Conservation (phyloP, 1,140 invertebrate species). For the Calephelis virginiensis region DNA sequence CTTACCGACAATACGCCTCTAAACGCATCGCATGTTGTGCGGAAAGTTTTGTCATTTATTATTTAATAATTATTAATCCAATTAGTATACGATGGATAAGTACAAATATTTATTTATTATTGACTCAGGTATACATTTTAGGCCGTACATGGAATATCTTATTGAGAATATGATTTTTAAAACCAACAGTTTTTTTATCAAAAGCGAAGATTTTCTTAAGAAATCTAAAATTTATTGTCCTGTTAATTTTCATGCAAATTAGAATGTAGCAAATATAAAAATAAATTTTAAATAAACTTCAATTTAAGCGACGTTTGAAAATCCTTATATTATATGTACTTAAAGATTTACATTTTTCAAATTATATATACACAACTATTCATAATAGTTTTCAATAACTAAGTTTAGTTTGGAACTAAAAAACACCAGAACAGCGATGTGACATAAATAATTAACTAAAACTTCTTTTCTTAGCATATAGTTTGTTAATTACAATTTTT, state of each 20-base stretch:
- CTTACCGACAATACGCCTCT: too few relatives aligned
- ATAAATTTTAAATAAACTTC: neutral
- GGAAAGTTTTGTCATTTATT: too few relatives aligned
- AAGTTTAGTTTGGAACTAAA: conserved; percentile 1
- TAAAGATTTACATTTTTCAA: conserved; percentile 1
- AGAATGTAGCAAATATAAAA: neutral
- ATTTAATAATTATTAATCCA: too few relatives aligned
- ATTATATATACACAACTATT: conserved; percentile 13
- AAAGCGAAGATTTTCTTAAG: neutral
- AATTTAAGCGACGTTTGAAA: neutral
- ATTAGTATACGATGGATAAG: too few relatives aligned
- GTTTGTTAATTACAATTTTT: neutral
- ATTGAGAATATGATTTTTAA: neutral
- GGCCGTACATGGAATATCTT: neutral
- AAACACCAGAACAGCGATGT: conserved; percentile 6
- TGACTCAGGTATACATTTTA: conserved; percentile 2
- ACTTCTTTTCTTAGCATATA: neutral
- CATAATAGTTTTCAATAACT: neutral
- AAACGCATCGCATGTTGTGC: too few relatives aligned
- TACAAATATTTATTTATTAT: too few relatives aligned
- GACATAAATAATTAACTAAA: conserved; percentile 7
- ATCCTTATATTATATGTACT: neutral
- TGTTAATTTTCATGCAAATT: conserved; percentile 12
- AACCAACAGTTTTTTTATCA: neutral
- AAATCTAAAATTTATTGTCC: conserved; percentile 17